phyloP scores from a whole-genome alignment of 2,113 vertebrate species.

The Ifrita kowaldi region DNA sequence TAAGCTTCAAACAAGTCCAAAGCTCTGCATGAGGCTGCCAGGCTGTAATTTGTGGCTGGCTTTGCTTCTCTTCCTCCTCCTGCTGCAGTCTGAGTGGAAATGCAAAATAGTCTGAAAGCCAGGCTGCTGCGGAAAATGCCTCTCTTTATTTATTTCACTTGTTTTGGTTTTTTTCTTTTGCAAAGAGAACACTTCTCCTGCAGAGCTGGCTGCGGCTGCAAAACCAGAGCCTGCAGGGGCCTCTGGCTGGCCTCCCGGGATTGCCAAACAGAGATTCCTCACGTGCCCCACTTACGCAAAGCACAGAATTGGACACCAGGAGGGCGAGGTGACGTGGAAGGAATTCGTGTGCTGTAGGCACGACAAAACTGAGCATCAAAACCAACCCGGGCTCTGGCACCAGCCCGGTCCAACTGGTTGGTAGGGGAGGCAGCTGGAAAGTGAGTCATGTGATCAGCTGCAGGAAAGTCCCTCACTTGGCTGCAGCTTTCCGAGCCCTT shows the following conservation, averaged over 20 bases:
- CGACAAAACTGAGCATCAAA: neutral
- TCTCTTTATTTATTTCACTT: neutral
- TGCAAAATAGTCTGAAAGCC: neutral
- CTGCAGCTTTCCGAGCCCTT: neutral
- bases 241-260: neutral
- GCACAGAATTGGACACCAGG: fast-evolving
- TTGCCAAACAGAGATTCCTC: slow-evolving; percentile 15
- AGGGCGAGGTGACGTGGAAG: neutral
- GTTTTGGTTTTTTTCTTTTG: neutral
- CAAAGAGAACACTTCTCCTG: neutral
- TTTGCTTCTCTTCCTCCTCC: neutral
- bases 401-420: neutral
- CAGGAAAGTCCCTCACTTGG: neutral
- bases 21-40: neutral
- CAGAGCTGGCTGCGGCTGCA: neutral
- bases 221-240: slow-evolving; percentile 30
- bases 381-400: fast-evolving
- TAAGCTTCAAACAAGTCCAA: neutral
- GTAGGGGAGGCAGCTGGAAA: neutral
- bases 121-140: neutral
- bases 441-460: neutral
- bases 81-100: neutral
- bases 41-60: slow-evolving; percentile 4
- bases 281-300: neutral
- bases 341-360: slow-evolving; percentile 24